phyloP scores from a whole-genome alignment of 2,113 vertebrate species.

The Pseudopipra pipra region DNA sequence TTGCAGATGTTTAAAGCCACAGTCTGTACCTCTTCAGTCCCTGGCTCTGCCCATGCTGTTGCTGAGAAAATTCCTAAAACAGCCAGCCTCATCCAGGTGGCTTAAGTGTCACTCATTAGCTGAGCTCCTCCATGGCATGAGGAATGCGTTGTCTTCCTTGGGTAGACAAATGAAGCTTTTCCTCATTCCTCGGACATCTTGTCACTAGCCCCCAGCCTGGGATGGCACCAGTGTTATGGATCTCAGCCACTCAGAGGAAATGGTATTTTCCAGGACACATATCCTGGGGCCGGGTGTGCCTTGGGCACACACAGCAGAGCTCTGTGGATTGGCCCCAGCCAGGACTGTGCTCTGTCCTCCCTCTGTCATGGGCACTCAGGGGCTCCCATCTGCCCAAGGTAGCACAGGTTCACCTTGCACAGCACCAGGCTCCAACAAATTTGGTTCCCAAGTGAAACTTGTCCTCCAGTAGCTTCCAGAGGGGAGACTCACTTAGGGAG shows the following conservation, averaged over 20 bases:
- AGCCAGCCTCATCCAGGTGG: not conserved
- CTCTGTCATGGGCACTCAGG: not conserved
- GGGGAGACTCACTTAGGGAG: not conserved
- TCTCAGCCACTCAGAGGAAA: not conserved
- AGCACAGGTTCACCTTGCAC: not conserved
- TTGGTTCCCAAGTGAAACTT: not conserved
- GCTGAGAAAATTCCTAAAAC: not conserved
- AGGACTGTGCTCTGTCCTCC: not conserved
- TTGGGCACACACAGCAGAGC: not conserved
- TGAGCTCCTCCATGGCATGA: not conserved
- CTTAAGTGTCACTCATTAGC: not conserved
- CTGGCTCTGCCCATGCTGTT: not conserved
- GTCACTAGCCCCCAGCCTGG: not conserved
- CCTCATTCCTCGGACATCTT: not conserved
- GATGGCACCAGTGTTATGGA: not conserved
- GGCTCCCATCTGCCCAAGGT: not conserved
- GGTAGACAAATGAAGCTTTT: not conserved
- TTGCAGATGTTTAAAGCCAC: not conserved
- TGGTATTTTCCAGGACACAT: not conserved
- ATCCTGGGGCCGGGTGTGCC: not conserved
- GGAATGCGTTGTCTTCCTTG: not conserved
- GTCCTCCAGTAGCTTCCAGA: not conserved
- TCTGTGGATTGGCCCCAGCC: not conserved
- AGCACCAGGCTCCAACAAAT: not conserved
- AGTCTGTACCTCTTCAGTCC: not conserved